Conservation (phyloP, 2,113 vertebrate genomes). For the Psittacula cyanocephala region DNA sequence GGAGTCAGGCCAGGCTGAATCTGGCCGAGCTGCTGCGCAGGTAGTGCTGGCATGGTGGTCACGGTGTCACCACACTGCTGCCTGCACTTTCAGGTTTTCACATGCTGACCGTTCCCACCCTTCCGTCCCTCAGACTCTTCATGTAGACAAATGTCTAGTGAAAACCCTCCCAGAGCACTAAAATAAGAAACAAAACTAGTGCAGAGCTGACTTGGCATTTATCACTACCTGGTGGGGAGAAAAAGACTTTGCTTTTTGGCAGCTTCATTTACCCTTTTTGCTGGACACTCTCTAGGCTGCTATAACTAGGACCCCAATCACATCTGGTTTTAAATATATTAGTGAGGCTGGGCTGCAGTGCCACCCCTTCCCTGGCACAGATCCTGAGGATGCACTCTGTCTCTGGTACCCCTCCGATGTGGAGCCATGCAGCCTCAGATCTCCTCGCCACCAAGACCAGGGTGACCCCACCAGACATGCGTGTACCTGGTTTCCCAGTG, state of each 20-base stretch:
- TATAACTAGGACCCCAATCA: background rate
- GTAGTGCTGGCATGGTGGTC: background rate
- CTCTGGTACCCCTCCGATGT: accelerated
- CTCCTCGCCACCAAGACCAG: background rate
- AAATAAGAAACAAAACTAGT: background rate
- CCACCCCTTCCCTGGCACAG: background rate
- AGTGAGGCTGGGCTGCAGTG: background rate
- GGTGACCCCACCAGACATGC: background rate
- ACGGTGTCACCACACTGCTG: background rate
- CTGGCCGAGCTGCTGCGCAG: background rate
- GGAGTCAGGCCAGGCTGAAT: background rate
- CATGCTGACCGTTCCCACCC: background rate
- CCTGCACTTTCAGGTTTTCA: background rate
- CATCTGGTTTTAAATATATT: background rate
- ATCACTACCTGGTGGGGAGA: background rate
- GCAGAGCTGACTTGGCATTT: background rate
- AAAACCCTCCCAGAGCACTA: background rate
- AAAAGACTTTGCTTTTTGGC: background rate
- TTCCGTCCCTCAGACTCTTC: background rate
- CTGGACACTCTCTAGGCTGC: background rate
- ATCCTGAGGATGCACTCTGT: background rate
- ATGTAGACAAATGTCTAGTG: background rate
- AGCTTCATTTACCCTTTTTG: background rate
- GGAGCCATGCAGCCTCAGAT: background rate
- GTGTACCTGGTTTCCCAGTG: background rate